phyloP scores from a whole-genome alignment of 2,113 vertebrate genomes.

The Condylura cristata region DNA sequence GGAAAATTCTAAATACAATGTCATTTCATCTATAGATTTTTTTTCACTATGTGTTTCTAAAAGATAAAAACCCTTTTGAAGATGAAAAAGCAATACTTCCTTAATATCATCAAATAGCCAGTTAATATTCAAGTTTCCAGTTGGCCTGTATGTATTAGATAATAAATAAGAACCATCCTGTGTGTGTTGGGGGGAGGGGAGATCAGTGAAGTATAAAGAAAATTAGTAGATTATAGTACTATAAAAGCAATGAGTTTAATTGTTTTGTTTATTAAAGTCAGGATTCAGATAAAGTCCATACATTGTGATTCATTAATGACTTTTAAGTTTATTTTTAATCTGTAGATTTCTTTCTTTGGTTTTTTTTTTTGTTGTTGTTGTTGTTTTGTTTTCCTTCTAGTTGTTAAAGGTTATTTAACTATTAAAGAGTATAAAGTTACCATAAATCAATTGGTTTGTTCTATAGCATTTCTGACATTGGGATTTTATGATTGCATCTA shows the following conservation, averaged over 20 bases:
- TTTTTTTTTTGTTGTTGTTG: background rate
- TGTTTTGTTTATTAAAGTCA: background rate
- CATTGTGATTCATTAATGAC: background rate
- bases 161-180: too few species aligned
- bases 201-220: too few species aligned
- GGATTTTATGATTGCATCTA: background rate
- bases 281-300: background rate
- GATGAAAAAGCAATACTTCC: background rate
- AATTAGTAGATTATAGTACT: too few species aligned
- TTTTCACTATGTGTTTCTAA: background rate
- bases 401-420: too few species aligned
- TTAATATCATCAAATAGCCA: background rate
- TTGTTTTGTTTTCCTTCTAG: too few species aligned
- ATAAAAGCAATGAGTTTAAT: background rate
- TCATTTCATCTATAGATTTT: background rate
- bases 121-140: background rate
- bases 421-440: too few species aligned
- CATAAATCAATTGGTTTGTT: background rate
- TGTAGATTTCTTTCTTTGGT: background rate
- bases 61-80: background rate
- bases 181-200: too few species aligned
- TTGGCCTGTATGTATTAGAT: background rate
- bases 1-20: background rate
- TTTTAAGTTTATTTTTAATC: constrained; percentile 26
- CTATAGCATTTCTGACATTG: background rate